Evolutionary conservation across 1,140 invertebrate species (phyloP), one percentile per base, ranked within the genome.

Genomic region (Calliphora vicina): DNA sequence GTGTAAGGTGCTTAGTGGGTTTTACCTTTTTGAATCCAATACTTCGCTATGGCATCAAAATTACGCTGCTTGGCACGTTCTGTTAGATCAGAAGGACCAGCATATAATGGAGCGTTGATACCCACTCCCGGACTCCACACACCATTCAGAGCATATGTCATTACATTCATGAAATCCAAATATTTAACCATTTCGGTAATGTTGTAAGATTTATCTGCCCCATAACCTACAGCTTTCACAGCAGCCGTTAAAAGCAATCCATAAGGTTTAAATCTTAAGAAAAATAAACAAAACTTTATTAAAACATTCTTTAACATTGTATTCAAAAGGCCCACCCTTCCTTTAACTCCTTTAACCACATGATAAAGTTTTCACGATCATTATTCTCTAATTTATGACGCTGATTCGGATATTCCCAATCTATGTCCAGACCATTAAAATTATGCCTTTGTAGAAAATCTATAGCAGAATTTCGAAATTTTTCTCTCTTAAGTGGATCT

Each of bases 391-490:
- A 82, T 12, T 91, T 90, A 2, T 95, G 94, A 67, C 95, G 89
- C 84, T 94, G 92, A 15, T 91, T 92, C 0, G 95, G 96, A 86
- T 96, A 96, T 84, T 97, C 95, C 96, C 96, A 96, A 87, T 97
- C 95, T 15, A 97, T 20, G 87, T 97, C 96, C 0, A 97, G 91
- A 0, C 96, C 96, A 89, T 97, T 95, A 83, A 97, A 97, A 8
- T 92, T 91, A 86, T 96, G 92, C n/a, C 92, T 92, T 81, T 91
- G 87, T 0, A 95, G 78, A 84, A 95, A 94, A 0, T 90, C 83
- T 0, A 95, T 90, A 0, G 93, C 92, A 82, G 92, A 93, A 1
- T 92, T 84, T 8, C 94, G 92, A 82, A 96, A 95, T 17, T 86
- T 91, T 0, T 90, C 87, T 8, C 95, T 92, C n/a, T 88, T 85